phyloP scores from a whole-genome alignment of 2,797 vertebrate species.

The Enteromius argenteus region DNA sequence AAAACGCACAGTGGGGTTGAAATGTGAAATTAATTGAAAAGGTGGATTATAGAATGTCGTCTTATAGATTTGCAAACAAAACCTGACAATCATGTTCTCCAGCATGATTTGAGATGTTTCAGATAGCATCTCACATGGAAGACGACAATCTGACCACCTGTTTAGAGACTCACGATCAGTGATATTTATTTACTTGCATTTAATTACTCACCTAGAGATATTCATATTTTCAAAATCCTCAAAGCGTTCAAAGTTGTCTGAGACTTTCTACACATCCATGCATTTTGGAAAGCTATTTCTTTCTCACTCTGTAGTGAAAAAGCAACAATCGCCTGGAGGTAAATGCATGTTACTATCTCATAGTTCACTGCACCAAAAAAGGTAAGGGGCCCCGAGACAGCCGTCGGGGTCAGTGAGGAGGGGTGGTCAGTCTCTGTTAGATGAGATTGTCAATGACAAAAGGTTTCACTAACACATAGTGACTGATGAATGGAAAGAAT shows the following conservation, averaged over 20 bases:
- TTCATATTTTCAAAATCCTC: neutral
- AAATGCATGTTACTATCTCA: slow-evolving; percentile 4
- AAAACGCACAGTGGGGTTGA: neutral
- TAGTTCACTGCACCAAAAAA: slow-evolving; percentile 48
- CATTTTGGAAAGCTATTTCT: neutral
- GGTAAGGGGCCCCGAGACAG: slow-evolving; percentile 34
- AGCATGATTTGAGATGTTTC: neutral
- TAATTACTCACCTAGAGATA: neutral
- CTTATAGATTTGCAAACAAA: neutral
- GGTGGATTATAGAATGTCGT: neutral
- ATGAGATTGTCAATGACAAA: slow-evolving; percentile 74
- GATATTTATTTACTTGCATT: neutral
- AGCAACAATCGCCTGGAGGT: neutral
- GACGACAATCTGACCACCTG: neutral
- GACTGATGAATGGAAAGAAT: slow-evolving; percentile 80
- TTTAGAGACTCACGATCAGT: neutral
- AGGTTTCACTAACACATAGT: slow-evolving; percentile 72
- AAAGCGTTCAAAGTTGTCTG: neutral
- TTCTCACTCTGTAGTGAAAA: neutral
- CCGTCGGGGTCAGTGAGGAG: neutral
- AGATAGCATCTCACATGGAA: neutral
- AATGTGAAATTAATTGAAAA: neutral
- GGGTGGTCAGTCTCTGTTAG: slow-evolving; percentile 33
- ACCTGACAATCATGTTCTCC: neutral
- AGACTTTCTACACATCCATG: neutral